phyloP scores from a whole-genome alignment of 1,140 invertebrate genomes.

The Atta colombica region DNA sequence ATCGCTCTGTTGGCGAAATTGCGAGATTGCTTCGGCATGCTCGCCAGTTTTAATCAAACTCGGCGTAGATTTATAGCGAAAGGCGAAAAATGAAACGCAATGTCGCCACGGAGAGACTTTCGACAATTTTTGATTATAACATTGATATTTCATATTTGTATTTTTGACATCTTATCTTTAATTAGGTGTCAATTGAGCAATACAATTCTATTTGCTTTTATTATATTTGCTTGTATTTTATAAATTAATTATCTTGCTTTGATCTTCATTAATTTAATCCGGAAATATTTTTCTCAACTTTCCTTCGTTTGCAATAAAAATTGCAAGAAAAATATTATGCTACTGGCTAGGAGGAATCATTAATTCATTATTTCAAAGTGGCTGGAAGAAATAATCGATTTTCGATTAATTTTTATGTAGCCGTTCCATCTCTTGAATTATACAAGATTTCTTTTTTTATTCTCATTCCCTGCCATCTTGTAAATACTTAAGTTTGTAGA shows the following conservation, averaged over 20 bases:
- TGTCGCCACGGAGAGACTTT: not conserved
- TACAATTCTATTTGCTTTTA: not conserved
- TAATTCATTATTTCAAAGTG: conserved; percentile 35
- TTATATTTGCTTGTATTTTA: not conserved
- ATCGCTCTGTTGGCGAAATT: conserved; percentile 32
- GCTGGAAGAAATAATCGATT: not conserved
- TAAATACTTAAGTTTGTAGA: conserved; percentile 37
- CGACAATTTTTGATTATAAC: not conserved
- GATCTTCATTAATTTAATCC: not conserved
- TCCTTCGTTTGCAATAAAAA: not conserved
- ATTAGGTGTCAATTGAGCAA: not conserved
- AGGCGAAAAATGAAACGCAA: conserved; percentile 20
- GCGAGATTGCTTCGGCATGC: conserved; percentile 16
- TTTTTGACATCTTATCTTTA: not conserved
- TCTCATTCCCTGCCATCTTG: conserved; percentile 8
- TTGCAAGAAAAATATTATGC: not conserved
- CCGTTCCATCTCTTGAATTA: conserved; percentile 1
- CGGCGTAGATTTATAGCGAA: conserved; percentile 36
- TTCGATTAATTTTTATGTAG: conserved; percentile 27
- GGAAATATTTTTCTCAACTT: not conserved
- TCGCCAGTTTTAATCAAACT: conserved; percentile 49
- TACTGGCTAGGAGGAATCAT: not conserved
- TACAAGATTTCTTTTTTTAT: not conserved
- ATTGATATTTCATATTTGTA: not conserved
- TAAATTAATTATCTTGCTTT: not conserved